Evolutionary conservation across 2,113 vertebrate species (phyloP).

Genomic region (human): GRCh38 chr5:13181001-13181500

Average conservation of each 20-base stretch:
- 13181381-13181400: no score
- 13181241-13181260: background rate
- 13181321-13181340: no score
- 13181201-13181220: background rate
- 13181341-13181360: no score
- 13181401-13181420: no score
- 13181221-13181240: background rate
- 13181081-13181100: fast-evolving
- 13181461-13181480: no score
- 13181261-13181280: background rate
- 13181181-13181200: background rate
- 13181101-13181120: fast-evolving
- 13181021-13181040: background rate
- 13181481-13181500: no score
- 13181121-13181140: background rate
- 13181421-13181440: no score
- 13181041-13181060: background rate
- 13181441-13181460: no score
- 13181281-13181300: no score
- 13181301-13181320: no score
- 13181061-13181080: fast-evolving
- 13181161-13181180: background rate
- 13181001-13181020: background rate
- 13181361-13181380: no score
- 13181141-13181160: background rate